Percentiles rank a stretch among this genome's conserved stretches.
Evolutionary conservation across 2,113 vertebrate genomes (phyloP).

Genomic region (Aythya baeri): DNA sequence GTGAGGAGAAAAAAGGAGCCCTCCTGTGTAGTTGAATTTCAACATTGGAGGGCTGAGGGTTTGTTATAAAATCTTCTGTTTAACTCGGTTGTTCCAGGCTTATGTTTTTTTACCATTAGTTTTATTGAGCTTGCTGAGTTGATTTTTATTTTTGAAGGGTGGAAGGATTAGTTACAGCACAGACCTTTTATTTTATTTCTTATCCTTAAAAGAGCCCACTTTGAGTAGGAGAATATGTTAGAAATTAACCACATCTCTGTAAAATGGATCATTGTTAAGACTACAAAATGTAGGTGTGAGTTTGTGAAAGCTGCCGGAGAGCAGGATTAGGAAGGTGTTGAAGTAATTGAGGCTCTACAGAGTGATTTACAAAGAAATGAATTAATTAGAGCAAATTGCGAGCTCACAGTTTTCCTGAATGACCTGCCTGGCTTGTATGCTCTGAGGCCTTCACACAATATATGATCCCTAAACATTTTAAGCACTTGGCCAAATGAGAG

Average conservation of each 20-base stretch:
- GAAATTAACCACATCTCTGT: slow-evolving; percentile 10
- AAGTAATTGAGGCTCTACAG: slow-evolving; percentile 46
- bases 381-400: slow-evolving; percentile 50
- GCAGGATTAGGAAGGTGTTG: slow-evolving; percentile 43
- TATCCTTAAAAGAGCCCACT: slow-evolving; percentile 18
- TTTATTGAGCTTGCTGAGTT: slow-evolving; percentile 34
- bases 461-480: background rate
- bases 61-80: slow-evolving; percentile 48
- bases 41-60: background rate
- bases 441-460: background rate
- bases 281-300: slow-evolving; percentile 52
- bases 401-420: background rate
- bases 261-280: slow-evolving; percentile 40
- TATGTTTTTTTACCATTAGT: background rate
- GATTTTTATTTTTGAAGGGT: slow-evolving; percentile 47
- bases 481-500: background rate
- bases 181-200: slow-evolving; percentile 44
- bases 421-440: background rate
- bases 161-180: slow-evolving; percentile 49
- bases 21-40: slow-evolving; percentile 39
- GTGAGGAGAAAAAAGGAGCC: background rate
- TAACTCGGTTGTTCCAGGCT: slow-evolving; percentile 41
- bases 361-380: slow-evolving; percentile 42
- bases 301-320: slow-evolving; percentile 1
- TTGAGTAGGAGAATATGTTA: slow-evolving; percentile 47